Evolutionary conservation across 1,140 invertebrate species (phyloP), one percentile per base, ranked within the genome.

Genomic region (Nasonia longicornis): DNA sequence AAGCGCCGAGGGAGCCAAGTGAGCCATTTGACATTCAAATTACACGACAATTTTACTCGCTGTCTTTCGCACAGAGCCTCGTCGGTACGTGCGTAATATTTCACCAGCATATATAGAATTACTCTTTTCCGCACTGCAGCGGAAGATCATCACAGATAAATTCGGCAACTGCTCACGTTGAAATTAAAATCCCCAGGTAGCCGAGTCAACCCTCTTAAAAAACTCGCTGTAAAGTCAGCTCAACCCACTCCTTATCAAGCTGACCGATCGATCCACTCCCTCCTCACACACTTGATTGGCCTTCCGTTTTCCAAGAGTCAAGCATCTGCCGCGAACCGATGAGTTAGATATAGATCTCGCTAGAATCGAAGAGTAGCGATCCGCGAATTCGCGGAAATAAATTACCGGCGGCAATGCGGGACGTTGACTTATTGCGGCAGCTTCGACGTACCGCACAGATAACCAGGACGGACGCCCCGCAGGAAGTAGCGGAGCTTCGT

Each of bases 311-410:
- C 7, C 52, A 52, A 52, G 12, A 52, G 2, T 52, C 16, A 58
- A 58, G 16, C 14, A 58, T 58, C 52, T 58, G 52, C 52, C 52
- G 16, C 20, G 16, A 58, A 7, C 14, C 16, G 20, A 58, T 3
- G 20, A 58, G 52, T 20, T 1, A 16, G 16, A 58, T n/a, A n/a
- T 58, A 58, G 14, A 70, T 35, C 69, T 35, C 4, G 6, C 10
- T 3, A 35, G 29, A 35, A 70, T 42, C 35, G 31, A 20, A 35
- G 31, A 70, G 31, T 35, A 35, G 69, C 4, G 16, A 16, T 22
- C 38, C n/a, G 35, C 75, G 64, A 77, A 77, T 48, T 77, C 75
- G 76, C 14, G 42, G 42, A 77, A 69, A 77, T 77, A 77, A 77
- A 77, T 77, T 77, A 77, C 76, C n/a, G 16, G 12, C 22, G 22